Percentiles rank a stretch among this genome's conserved stretches.
Conservation (phyloP, 2,113 vertebrate genomes). For the Notarius quadriscutis region DNA sequence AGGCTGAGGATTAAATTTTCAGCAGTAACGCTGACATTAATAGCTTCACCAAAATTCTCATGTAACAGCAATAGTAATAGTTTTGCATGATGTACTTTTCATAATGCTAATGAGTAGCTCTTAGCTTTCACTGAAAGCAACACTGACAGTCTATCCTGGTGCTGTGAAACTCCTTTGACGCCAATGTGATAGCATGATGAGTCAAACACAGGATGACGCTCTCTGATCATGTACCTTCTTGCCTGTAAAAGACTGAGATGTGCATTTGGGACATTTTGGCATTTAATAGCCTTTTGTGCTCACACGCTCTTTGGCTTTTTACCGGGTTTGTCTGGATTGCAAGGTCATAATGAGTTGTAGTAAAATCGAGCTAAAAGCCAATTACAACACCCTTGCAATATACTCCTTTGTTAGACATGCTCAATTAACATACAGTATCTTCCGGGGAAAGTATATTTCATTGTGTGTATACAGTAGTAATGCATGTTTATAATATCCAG, state of each 20-base stretch:
- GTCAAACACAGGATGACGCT: background rate
- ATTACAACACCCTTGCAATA: background rate
- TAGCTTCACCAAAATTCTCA: background rate
- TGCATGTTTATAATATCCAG: background rate
- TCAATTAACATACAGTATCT: background rate
- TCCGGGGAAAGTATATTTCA: background rate
- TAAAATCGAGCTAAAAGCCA: background rate
- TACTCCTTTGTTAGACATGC: background rate
- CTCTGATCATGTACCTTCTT: background rate
- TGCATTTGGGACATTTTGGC: background rate
- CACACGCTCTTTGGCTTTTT: background rate
- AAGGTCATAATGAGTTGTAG: background rate
- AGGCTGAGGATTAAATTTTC: background rate
- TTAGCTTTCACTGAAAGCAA: background rate
- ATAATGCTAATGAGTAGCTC: background rate
- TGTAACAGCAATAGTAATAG: background rate
- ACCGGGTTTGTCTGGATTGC: background rate
- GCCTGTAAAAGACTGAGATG: background rate
- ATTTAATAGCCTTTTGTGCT: background rate
- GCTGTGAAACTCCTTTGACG: background rate
- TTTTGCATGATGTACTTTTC: background rate
- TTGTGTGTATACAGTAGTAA: background rate
- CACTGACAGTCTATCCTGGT: background rate
- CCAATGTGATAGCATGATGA: background rate
- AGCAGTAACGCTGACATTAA: background rate